phyloP scores from a whole-genome alignment of 2,113 vertebrate species.

The Tachycineta bicolor region DNA sequence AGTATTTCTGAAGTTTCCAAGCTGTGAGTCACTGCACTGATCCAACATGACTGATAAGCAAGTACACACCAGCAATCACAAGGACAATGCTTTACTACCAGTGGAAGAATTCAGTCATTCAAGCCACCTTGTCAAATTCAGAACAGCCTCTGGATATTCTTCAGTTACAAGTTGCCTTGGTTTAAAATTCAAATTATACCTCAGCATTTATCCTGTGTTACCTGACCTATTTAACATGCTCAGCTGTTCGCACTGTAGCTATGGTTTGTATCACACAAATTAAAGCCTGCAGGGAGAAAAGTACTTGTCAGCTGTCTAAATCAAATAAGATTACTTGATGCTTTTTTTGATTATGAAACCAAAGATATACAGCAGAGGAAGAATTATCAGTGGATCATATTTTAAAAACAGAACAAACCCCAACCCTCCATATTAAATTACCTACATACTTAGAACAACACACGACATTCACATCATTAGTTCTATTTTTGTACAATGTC shows the following conservation, averaged over 20 bases:
- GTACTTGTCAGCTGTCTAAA: not conserved
- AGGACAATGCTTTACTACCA: not conserved
- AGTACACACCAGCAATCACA: not conserved
- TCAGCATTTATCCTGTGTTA: not conserved
- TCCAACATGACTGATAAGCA: not conserved
- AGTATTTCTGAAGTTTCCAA: not conserved
- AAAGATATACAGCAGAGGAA: not conserved
- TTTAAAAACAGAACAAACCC: not conserved
- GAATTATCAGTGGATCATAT: not conserved
- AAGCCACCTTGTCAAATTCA: not conserved
- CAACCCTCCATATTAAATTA: not conserved
- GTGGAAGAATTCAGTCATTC: not conserved
- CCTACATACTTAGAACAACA: not conserved
- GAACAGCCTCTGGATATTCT: not conserved
- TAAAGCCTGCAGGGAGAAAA: not conserved
- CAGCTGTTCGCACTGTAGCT: not conserved
- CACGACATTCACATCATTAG: rapidly evolving
- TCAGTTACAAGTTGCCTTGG: not conserved
- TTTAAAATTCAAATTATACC: not conserved
- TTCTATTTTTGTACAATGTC: not conserved
- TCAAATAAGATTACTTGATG: not conserved
- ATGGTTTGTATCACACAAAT: not conserved
- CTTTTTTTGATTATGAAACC: not conserved
- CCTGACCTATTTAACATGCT: conserved; percentile 12
- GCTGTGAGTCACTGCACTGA: not conserved